Evolutionary conservation across 2,888 invertebrate genomes (phyloP), one percentile per base, ranked within the genome.

Genomic region (Lasiommata megera): DNA sequence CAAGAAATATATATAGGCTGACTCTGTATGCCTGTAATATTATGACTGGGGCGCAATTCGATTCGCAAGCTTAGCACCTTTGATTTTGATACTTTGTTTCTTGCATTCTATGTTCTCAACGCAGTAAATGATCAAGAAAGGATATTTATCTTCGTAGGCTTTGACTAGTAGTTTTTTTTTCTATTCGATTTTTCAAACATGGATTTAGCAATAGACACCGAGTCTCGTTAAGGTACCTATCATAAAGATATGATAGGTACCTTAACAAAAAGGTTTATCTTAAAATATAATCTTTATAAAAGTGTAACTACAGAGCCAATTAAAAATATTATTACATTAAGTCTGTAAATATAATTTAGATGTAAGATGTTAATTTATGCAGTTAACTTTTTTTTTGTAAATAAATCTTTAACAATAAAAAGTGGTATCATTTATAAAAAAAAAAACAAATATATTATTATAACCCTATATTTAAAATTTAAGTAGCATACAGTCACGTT

Each of bases 301-400:
- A 51, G 40, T 65, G 57, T 67, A 56, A 54, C 63, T 64, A 55
- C 61, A 58, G 60, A 64, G 43, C 57, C 43, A 60, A 61, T 60
- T 54, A 66, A 62, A 60, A 61, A 59, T 65, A 67, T 64, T 64
- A 34, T 34, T 34, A 34, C 9, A 46, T 76, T 88, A 88, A 88
- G 87, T 84, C 82, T 90, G 89, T 90, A 90, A 85, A 90, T 90
- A 90, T 80, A 80, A 78, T 73, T 66, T 85, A 84, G 65, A 60
- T 47, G 16, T 87, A 84, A 81, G 80, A 63, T 67, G 72, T 83
- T 90, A 85, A 90, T 89, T 90, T 89, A 89, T 89, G 80, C 77
- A 74, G 73, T 63, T 66, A 65, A 63, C 68, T 73, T 77, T 76
- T 46, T 34, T 75, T 80, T 82, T 89, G 89, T 89, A 89, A 88